Evolutionary conservation across 2,888 invertebrate species (phyloP), one percentile per base, ranked within the genome.

Genomic region (Campopleginae sp.): DNA sequence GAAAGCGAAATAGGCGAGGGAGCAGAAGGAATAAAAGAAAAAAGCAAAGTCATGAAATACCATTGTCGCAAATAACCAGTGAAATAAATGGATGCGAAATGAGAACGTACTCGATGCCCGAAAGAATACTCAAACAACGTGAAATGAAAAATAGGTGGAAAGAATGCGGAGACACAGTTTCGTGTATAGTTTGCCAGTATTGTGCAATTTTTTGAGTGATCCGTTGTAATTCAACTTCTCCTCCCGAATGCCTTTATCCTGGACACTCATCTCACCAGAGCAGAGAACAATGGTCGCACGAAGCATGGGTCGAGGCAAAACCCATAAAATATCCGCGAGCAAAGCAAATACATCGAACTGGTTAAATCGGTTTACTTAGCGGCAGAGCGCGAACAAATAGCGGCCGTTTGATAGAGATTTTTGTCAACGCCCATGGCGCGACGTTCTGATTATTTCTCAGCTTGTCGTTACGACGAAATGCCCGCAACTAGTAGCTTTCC

Each of bases 151-250:
- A 77, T 72, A 61, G 63, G 44, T 23, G 66, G 72, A 19, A 68
- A 74, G 66, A 77, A 74, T 51, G 31, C n/a, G n/a, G n/a, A n/a
- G 54, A 84, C 78, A 48, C 19, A n/a, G 6, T 8, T 19, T 63
- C 63, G 38, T 7, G 44, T 76, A 44, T 27, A 17, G 51, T 19
- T 38, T 31, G 8, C 61, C 58, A 68, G 77, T 76, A 31, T 58
- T 77, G 72, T 74, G 66, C 74, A 80, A 81, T 77, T 77, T 72
- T 76, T 84, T 48, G 58, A 70, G 74, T 72, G 81, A 72, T 84
- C 74, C 81, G 81, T 85, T 72, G 78, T 81, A 75, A 85, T 82
- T 71, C 63, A 75, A 79, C 12, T 48, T 65, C 44, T 48, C 58
- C 23, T 38, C 58, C 27, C 44, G n/a, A 46, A 14, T 17, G 8